Percentiles rank a stretch among this genome's conserved stretches.
phyloP scores from a whole-genome alignment of 2,113 vertebrate genomes.

The Sminthopsis crassicaudata region DNA sequence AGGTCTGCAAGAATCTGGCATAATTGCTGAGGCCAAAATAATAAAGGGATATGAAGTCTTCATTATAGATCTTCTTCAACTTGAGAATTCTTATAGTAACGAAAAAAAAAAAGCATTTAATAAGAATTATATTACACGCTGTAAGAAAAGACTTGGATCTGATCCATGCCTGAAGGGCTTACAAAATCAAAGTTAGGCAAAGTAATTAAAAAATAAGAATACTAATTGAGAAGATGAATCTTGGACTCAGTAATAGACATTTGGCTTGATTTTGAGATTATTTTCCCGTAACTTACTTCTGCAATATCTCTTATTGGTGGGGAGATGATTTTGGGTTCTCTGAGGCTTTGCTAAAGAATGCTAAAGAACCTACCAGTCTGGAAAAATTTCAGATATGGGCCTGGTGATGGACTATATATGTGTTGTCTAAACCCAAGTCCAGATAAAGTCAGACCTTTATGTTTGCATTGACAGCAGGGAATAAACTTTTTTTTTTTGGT shows the following conservation, averaged over 20 bases:
- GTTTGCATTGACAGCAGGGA: neutral
- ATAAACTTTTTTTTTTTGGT: no score
- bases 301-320: neutral
- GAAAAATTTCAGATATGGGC: neutral
- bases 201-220: slow-evolving; percentile 39
- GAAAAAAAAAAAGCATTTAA: slow-evolving; percentile 18
- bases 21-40: slow-evolving; percentile 56
- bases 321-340: neutral
- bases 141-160: slow-evolving; percentile 49
- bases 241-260: neutral
- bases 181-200: slow-evolving; percentile 28
- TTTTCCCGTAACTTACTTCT: neutral
- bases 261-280: neutral
- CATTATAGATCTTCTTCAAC: slow-evolving; percentile 40
- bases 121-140: slow-evolving; percentile 31
- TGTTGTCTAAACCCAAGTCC: neutral
- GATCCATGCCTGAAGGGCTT: slow-evolving; percentile 15
- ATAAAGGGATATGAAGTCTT: slow-evolving; percentile 41
- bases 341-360: neutral
- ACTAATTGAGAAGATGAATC: slow-evolving; percentile 31
- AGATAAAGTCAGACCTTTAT: neutral
- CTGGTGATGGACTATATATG: neutral
- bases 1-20: slow-evolving; percentile 48
- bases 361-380: neutral
- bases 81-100: neutral